Percentiles rank a stretch among this genome's conserved stretches.
These are phyloP conservation scores for Oasisia sp. DNA, from an alignment of 2,888 invertebrate species.

Conservation along the genomic window DNA sequence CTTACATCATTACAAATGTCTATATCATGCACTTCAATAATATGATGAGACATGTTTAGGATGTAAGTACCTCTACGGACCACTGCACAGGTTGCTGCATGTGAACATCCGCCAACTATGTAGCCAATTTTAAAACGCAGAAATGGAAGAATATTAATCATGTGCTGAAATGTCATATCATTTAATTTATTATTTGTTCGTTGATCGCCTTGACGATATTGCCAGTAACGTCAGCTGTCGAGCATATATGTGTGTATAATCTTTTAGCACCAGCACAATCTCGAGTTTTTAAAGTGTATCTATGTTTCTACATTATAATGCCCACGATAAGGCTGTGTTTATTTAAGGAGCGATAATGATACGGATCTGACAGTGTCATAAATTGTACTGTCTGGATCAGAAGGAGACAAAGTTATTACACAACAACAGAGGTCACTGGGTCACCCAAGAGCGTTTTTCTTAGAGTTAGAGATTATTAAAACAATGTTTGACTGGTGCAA, in stretches of 20 bases:
- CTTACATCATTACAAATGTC: no score
- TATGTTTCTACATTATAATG: conserved; percentile 5
- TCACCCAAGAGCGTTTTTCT: background rate
- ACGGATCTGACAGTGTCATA: background rate
- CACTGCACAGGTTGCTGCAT: background rate
- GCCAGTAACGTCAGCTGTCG: conserved; percentile 1
- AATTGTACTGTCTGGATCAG: background rate
- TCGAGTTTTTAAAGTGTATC: conserved; percentile 17
- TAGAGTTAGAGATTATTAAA: background rate
- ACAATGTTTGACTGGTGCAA: background rate
- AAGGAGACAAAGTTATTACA: background rate
- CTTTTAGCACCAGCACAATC: background rate
- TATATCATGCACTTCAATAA: background rate
- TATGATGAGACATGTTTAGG: background rate
- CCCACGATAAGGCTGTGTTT: background rate
- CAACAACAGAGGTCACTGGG: background rate
- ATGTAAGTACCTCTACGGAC: background rate
- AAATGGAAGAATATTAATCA: background rate
- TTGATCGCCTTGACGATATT: background rate
- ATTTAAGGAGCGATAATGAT: background rate
- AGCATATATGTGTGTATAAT: background rate
- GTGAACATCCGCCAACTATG: background rate
- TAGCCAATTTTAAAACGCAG: background rate
- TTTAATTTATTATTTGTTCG: background rate
- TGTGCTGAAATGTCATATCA: background rate